Conservation (phyloP, 2,888 invertebrate species). For the Phaedon cochleariae region DNA sequence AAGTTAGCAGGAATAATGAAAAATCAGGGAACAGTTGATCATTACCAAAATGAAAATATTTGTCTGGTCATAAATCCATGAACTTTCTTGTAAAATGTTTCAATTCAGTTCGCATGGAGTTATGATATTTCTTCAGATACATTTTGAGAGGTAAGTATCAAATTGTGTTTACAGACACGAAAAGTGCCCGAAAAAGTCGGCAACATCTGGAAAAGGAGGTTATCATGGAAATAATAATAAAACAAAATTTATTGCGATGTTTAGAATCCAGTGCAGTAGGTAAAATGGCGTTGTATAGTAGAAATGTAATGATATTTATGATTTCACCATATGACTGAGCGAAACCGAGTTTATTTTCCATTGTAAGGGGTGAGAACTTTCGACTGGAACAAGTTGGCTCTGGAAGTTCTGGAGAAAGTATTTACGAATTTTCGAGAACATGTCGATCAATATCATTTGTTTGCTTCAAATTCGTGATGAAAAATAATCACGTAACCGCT, state of each 20-base stretch:
- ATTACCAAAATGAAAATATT: slow-evolving; percentile 5
- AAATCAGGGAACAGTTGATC: not conserved
- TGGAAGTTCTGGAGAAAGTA: no score
- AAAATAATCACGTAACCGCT: no score
- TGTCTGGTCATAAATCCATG: not conserved
- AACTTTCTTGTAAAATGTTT: not conserved
- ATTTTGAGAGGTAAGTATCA: not conserved
- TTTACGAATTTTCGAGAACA: no score
- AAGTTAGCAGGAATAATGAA: not conserved
- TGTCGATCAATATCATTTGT: no score
- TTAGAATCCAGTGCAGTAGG: slow-evolving; percentile 27
- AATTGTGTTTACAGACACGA: slow-evolving; percentile 11
- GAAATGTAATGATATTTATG: no score
- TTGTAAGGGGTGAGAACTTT: no score
- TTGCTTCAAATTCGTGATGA: no score
- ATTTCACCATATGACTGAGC: no score
- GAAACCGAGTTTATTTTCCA: no score
- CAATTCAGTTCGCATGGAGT: slow-evolving; percentile 11
- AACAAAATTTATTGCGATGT: slow-evolving; percentile 41
- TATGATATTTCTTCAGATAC: slow-evolving; percentile 3
- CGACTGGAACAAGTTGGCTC: no score
- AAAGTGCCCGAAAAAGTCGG: slow-evolving; percentile 32
- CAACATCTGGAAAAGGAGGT: slow-evolving; percentile 38
- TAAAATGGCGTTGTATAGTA: no score
- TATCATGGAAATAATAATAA: slow-evolving; percentile 42